Percentiles rank a stretch among this genome's conserved stretches.
Conservation (phyloP, 2,113 vertebrate genomes). For the Acanthochromis polyacanthus region DNA sequence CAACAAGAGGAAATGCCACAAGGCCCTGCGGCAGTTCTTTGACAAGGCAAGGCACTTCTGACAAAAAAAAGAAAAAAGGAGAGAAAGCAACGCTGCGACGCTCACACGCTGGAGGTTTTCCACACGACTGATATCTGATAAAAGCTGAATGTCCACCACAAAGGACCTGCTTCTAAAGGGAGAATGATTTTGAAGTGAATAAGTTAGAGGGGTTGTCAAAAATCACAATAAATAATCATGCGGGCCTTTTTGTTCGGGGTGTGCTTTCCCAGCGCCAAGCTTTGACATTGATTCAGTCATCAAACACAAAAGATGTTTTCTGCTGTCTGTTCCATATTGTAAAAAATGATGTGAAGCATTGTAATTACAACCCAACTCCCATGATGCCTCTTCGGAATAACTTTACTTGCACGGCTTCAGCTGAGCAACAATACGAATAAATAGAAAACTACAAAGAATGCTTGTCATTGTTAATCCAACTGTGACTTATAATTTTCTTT, state of each 20-base stretch:
- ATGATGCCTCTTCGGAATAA: conserved; percentile 25
- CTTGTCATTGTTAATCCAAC: conserved; percentile 28
- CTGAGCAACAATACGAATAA: conserved; percentile 15
- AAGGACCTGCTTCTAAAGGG: conserved; percentile 12
- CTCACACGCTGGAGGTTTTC: conserved; percentile 19
- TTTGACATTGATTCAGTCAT: conserved; percentile 57
- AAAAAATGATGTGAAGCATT: conserved; percentile 34
- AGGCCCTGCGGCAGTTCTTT: conserved; percentile 97
- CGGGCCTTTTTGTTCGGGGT: conserved; percentile 24
- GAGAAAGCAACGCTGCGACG: neutral
- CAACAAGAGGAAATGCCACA: conserved; percentile 98
- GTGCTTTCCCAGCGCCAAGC: conserved; percentile 16
- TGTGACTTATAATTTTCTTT: conserved; percentile 25
- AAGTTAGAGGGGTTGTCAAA: conserved; percentile 44
- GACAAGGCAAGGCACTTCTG: conserved; percentile 87
- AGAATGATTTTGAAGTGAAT: conserved; percentile 29
- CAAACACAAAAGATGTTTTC: conserved; percentile 55
- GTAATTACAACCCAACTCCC: conserved; percentile 44
- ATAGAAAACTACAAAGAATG: conserved; percentile 9
- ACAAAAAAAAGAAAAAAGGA: neutral
- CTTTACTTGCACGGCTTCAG: conserved; percentile 1
- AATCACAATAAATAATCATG: conserved; percentile 52
- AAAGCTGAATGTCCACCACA: conserved; percentile 37
- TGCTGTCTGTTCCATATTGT: conserved; percentile 25
- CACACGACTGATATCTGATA: conserved; percentile 42